A percentile compares a stretch with the other conserved stretches of the same genome.
Evolutionary conservation across 2,797 vertebrate species (phyloP).

Genomic region (Gallinago nigripennis): DNA sequence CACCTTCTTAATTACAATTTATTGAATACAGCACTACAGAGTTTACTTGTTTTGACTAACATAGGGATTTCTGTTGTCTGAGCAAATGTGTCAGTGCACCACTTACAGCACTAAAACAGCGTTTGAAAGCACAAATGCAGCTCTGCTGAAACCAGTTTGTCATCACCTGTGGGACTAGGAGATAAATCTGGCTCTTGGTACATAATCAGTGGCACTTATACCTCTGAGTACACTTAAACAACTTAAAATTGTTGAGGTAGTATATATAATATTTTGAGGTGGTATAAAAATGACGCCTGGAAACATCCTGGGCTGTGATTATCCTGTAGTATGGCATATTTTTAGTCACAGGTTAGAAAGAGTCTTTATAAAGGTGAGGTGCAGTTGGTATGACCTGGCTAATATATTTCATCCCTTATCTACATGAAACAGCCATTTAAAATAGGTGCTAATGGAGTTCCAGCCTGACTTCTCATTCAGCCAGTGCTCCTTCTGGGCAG

Average conservation of each 20-base stretch:
- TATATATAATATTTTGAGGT: not conserved
- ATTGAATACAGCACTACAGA: not conserved
- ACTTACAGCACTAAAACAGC: not conserved
- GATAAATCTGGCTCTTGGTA: not conserved
- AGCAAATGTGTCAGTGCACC: not conserved
- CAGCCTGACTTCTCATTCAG: not conserved
- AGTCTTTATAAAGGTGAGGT: not conserved
- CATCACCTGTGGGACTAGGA: not conserved
- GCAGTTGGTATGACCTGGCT: not conserved
- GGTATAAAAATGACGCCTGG: not conserved
- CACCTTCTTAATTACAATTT: constrained; percentile 44
- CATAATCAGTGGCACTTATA: not conserved
- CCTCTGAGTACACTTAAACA: not conserved
- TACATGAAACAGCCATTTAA: not conserved
- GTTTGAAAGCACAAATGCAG: not conserved
- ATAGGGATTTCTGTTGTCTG: not conserved
- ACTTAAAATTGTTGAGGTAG: not conserved
- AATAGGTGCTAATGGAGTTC: not conserved
- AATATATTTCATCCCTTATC: not conserved
- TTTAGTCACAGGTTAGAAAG: not conserved
- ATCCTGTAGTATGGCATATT: not conserved
- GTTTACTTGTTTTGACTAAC: constrained; percentile 20
- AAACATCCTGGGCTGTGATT: not conserved
- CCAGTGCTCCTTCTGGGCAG: not conserved
- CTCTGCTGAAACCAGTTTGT: not conserved